phyloP scores from a whole-genome alignment of 53 echinoderm and acorn worm genomes.

The Arbacia lixula region DNA sequence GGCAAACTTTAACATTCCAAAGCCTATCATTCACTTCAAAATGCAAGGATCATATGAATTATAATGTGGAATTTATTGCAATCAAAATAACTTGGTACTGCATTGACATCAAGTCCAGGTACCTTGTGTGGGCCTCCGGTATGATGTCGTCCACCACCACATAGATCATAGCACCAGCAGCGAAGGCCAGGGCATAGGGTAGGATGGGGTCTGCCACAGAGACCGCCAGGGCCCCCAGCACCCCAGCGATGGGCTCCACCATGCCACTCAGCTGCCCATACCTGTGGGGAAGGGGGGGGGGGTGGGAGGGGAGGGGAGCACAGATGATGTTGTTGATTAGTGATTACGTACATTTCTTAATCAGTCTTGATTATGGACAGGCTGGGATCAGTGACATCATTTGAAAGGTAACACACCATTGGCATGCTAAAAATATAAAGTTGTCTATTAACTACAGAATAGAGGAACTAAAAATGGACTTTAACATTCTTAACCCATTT shows the following conservation, averaged over 20 bases:
- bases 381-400: too few species aligned
- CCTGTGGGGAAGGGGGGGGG: conserved; percentile 64
- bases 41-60: too few species aligned
- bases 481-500: too few species aligned
- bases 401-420: too few species aligned
- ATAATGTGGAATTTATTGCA: background rate
- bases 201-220: conserved; percentile 85
- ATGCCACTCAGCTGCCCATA: conserved; percentile 97
- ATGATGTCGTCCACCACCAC: conserved; percentile 97
- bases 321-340: background rate
- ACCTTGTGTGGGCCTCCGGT: conserved; percentile 96
- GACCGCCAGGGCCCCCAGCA: conserved; percentile 87
- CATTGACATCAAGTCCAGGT: background rate
- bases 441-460: too few species aligned
- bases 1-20: too few species aligned
- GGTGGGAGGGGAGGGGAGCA: too few species aligned
- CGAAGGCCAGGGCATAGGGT: conserved; percentile 94
- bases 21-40: too few species aligned
- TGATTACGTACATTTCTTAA: too few species aligned
- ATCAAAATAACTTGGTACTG: background rate
- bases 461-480: too few species aligned
- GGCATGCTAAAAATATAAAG: too few species aligned
- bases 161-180: conserved; percentile 99
- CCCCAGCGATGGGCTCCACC: conserved; percentile 94
- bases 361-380: too few species aligned